A percentile compares a stretch with the other conserved stretches of the same genome.
Conservation (phyloP, 2,888 invertebrate genomes). For the Altica lythri region DNA sequence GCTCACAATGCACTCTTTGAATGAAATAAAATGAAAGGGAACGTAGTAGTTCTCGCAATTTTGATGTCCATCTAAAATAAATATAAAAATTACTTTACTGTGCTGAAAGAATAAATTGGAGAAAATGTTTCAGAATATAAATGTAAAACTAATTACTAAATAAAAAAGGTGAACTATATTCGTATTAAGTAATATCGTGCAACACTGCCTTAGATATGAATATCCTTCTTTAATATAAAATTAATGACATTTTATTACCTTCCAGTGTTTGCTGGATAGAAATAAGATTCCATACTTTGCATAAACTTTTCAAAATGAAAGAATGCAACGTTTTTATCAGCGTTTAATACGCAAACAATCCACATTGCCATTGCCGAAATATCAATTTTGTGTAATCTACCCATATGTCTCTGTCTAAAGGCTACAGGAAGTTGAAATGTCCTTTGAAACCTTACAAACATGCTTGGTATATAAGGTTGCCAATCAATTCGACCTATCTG, state of each 20-base stretch:
- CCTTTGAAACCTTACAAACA: slow-evolving; percentile 65
- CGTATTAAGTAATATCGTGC: too few species aligned
- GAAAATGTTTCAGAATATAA: too few species aligned
- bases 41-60: slow-evolving; percentile 69
- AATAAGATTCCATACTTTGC: slow-evolving; percentile 82
- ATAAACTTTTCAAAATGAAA: slow-evolving; percentile 79
- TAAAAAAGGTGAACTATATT: too few species aligned
- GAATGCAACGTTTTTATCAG: slow-evolving; percentile 67
- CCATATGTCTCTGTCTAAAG: slow-evolving; percentile 68
- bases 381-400: slow-evolving; percentile 60
- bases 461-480: slow-evolving; percentile 79
- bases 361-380: slow-evolving; percentile 62
- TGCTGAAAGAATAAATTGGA: too few species aligned
- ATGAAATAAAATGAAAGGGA: slow-evolving; percentile 70
- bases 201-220: too few species aligned
- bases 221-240: too few species aligned
- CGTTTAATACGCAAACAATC: slow-evolving; percentile 69
- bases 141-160: too few species aligned
- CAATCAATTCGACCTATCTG: slow-evolving; percentile 87
- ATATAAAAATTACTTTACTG: background rate
- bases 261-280: slow-evolving; percentile 87
- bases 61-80: slow-evolving; percentile 68
- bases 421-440: slow-evolving; percentile 79
- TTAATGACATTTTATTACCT: slow-evolving; percentile 47
- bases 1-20: slow-evolving; percentile 67